Evolutionary conservation across 2,797 vertebrate genomes (phyloP), one percentile per base, ranked within the genome.

Genomic region (Ibycter americanus): DNA sequence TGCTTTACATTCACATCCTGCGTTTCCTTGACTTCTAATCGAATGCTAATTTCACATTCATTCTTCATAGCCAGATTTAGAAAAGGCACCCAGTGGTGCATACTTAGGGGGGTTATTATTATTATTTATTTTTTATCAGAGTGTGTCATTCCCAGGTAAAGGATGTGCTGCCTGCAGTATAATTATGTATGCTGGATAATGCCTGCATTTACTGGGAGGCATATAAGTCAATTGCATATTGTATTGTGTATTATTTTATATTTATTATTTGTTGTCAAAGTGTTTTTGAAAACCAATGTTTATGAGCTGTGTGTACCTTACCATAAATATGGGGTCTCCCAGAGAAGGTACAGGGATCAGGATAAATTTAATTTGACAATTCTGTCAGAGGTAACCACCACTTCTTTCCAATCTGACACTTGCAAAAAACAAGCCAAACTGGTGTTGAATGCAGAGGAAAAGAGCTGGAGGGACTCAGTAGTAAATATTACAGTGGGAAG

Each of bases 191-290:
- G 97, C 94, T 92, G 93, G 91, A 95, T 94, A 95, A 95, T 29
- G 11, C 86, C 68, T 73, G 62, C 81, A 72, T 96, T 87, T 93
- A 88, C 94, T 95, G 87, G 84, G 87, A 84, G 71, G 70, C 93
- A 92, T 94, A 96, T 92, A 96, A 98, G 98, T 98, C 97, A 97
- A 97, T 87, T 92, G 68, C 88, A 96, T 96, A 97, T 97, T 96
- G 95, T 90, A 92, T 88, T 96, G 84, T 83, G 89, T 87, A 98
- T 86, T 96, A 96, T 95, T 93, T 94, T 94, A 65, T 95, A 90
- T 95, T 97, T 97, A 96, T 96, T 96, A 92, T 97, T 97, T 97
- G 85, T 90, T 93, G 97, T 92, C 95, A 96, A 94, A 78, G 70
- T 94, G 93, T 61, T 97, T 97, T 90, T 96, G 93, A 96, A 98